Evolutionary conservation across 2,888 invertebrate species (phyloP), one percentile per base, ranked within the genome.

Genomic region (Eilema caniola): DNA sequence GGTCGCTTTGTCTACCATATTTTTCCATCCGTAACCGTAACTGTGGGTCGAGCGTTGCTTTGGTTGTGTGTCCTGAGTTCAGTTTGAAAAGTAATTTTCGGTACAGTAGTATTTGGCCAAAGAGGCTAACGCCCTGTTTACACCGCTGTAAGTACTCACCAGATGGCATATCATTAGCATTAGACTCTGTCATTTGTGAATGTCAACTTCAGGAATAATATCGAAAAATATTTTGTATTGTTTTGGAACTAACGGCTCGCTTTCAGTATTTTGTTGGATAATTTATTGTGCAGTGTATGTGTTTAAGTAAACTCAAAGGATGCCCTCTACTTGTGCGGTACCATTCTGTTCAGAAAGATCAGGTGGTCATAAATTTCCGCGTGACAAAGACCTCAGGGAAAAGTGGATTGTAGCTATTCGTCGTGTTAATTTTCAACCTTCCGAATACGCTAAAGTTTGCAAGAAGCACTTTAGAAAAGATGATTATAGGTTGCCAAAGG

Each of bases 281-380:
- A 33, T 56, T 57, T 7, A 16, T 16, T 56, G 25, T 28, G 14
- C 41, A 41, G 11, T 59, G 41, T 37, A 11, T n/a, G 41, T 3
- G 10, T 24, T 57, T 3, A 31, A 25, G 1, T 56, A 16, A 23
- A 47, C 33, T 10, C 5, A 31, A 16, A 68, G n/a, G 23, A 71
- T 71, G 71, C 71, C 71, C 8, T 71, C 71, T 41, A 28, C 67
- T 16, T 71, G 71, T 71, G 67, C 28, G 10, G 71, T 71, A 57
- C 71, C 71, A 28, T 67, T 61, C 68, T 76, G 76, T 60, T 56
- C 67, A 5, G 61, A 70, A 24, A 70, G 47, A 70, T 41, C 47
- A 53, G 74, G 75, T n/a, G 70, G 70, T 24, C 75, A 75, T 67
- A 73, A 69, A 41, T 75, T 75, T 67, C 75, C 75, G 14, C 63